phyloP scores from a whole-genome alignment of 2,797 vertebrate species.

The Hephaestus fuliginosus region DNA sequence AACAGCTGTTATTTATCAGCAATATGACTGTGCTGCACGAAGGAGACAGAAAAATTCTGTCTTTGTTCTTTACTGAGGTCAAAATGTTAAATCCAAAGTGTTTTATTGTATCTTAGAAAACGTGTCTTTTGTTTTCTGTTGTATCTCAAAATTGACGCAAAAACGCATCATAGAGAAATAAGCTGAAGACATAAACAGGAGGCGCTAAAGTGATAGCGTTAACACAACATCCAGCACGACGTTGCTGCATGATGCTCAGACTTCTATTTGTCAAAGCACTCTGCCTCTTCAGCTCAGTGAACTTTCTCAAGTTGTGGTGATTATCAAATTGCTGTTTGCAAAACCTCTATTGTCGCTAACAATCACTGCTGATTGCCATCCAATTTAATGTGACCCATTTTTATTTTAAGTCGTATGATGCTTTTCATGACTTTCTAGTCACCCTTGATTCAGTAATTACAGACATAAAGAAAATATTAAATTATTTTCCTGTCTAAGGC shows the following conservation, averaged over 20 bases:
- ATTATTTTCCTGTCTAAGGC: neutral
- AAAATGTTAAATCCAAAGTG: no score
- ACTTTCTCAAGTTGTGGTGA: neutral
- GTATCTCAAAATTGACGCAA: no score
- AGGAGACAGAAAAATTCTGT: no score
- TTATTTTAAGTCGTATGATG: neutral
- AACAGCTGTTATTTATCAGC: no score
- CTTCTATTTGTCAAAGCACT: neutral
- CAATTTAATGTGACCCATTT: neutral
- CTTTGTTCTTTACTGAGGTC: no score
- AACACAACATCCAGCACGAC: no score
- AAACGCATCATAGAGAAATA: no score
- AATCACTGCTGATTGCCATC: neutral
- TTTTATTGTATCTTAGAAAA: no score
- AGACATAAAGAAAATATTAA: neutral
- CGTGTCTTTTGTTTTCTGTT: no score
- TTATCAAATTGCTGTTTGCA: neutral
- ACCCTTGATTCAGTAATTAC: neutral
- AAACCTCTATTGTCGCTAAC: neutral
- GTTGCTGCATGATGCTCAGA: neutral
- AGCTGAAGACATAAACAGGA: no score
- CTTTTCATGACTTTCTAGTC: neutral
- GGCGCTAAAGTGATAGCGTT: no score
- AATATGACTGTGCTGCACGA: no score
- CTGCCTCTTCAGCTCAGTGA: neutral